Conservation (phyloP, 2,113 vertebrate genomes). For the Microcebus jonahi region DNA sequence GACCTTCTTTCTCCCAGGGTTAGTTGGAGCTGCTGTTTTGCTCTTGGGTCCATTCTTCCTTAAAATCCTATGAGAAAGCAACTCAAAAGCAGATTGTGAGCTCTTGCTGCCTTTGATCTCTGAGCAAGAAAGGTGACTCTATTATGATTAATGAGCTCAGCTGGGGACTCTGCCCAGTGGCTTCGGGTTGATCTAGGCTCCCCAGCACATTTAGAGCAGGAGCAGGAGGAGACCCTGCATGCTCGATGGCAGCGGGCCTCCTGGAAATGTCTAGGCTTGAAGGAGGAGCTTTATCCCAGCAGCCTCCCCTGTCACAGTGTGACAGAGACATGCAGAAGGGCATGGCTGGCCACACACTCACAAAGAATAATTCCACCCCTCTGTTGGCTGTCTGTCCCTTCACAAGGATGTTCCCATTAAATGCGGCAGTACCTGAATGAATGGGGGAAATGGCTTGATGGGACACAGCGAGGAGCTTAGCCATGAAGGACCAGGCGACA, state of each 20-base stretch:
- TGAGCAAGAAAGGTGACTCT: conserved; percentile 50
- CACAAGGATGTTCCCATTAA: neutral
- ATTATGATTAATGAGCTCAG: conserved; percentile 38
- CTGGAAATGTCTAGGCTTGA: neutral
- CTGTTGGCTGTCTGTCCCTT: neutral
- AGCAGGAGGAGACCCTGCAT: neutral
- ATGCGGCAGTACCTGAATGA: neutral
- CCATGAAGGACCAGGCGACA: neutral
- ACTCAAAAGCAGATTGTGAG: neutral
- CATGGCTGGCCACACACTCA: neutral
- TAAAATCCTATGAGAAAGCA: conserved; percentile 11
- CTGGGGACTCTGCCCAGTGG: neutral
- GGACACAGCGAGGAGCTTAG: neutral
- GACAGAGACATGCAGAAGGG: neutral
- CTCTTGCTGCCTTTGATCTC: conserved; percentile 14
- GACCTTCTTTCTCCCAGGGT: neutral
- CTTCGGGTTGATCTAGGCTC: neutral
- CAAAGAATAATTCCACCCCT: neutral
- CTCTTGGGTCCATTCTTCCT: conserved; percentile 4
- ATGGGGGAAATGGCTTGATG: neutral
- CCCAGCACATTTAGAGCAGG: neutral
- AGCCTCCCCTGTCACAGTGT: neutral
- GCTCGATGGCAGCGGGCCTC: neutral
- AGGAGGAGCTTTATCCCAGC: neutral
- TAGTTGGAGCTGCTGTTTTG: neutral